A percentile compares a stretch with the other conserved stretches of the same genome.
These are phyloP conservation scores for Peromyscus eremicus DNA, from an alignment of 2,797 vertebrate genomes.

Conservation along the genomic window DNA sequence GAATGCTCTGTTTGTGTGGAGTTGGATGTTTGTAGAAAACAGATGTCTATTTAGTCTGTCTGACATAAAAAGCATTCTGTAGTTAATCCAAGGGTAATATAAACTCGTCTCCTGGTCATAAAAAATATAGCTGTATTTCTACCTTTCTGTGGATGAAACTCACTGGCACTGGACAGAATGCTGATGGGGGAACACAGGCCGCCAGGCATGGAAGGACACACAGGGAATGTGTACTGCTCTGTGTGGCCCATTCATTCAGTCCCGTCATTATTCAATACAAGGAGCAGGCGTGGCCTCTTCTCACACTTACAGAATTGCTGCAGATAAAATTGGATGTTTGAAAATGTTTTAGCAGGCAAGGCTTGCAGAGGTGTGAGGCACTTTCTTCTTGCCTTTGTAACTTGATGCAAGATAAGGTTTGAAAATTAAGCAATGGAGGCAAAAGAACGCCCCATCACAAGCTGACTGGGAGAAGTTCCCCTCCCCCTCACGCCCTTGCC, in stretches of 20 bases:
- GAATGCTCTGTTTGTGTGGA: constrained; percentile 72
- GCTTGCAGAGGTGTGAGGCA: neutral
- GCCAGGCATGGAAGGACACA: neutral
- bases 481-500: neutral
- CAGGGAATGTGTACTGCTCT: rapidly evolving
- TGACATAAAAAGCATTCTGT: constrained; percentile 82
- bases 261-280: neutral
- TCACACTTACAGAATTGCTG: neutral
- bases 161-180: constrained; percentile 56
- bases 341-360: neutral
- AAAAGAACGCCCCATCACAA: neutral
- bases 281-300: neutral
- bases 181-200: neutral
- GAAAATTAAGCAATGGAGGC: neutral
- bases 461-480: neutral
- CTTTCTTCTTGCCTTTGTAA: neutral
- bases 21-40: constrained; percentile 83
- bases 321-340: neutral
- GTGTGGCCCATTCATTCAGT: neutral
- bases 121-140: constrained; percentile 77
- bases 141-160: constrained; percentile 67
- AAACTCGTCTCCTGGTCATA: constrained; percentile 79
- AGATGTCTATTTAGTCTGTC: constrained; percentile 85
- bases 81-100: constrained; percentile 77
- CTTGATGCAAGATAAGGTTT: neutral